Conservation (phyloP, 2,797 vertebrate genomes). For the Melanogrammus aeglefinus region DNA sequence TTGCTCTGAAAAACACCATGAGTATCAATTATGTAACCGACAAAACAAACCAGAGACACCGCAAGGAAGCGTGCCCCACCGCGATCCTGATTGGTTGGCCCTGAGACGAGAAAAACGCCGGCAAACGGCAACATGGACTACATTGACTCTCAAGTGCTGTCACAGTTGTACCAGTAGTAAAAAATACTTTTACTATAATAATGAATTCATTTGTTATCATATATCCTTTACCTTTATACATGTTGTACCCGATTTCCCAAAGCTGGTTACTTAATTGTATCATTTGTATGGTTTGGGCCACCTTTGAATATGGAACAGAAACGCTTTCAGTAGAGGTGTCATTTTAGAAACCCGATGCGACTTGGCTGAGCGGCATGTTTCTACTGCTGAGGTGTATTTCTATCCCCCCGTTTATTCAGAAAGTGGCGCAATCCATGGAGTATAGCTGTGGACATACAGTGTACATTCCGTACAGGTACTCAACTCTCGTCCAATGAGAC, state of each 20-base stretch:
- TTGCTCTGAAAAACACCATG: conserved; percentile 12
- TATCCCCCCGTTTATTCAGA: conserved; percentile 2
- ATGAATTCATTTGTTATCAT: not conserved
- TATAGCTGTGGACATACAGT: not conserved
- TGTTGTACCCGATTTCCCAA: not conserved
- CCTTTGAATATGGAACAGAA: not conserved
- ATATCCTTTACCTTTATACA: not conserved
- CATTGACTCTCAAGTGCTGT: conserved; percentile 14
- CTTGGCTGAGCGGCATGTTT: conserved; percentile 20
- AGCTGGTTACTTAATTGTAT: not conserved
- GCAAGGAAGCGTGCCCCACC: conserved; percentile 39
- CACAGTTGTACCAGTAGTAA: conserved; percentile 16
- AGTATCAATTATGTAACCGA: not conserved
- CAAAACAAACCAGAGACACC: conserved; percentile 28
- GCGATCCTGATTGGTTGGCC: conserved; percentile 51
- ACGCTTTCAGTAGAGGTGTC: not conserved
- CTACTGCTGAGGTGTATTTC: not conserved
- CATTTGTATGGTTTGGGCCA: not conserved
- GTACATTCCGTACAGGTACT: conserved; percentile 30
- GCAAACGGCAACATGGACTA: conserved; percentile 30
- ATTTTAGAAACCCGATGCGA: not conserved
- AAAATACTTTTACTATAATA: not conserved
- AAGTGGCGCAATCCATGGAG: not conserved
- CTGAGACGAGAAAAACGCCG: conserved; percentile 64
- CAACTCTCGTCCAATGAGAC: conserved; percentile 22